These are phyloP conservation scores for Anabacerthia variegaticeps DNA, from an alignment of 2,797 vertebrate genomes.

Conservation along the genomic window DNA sequence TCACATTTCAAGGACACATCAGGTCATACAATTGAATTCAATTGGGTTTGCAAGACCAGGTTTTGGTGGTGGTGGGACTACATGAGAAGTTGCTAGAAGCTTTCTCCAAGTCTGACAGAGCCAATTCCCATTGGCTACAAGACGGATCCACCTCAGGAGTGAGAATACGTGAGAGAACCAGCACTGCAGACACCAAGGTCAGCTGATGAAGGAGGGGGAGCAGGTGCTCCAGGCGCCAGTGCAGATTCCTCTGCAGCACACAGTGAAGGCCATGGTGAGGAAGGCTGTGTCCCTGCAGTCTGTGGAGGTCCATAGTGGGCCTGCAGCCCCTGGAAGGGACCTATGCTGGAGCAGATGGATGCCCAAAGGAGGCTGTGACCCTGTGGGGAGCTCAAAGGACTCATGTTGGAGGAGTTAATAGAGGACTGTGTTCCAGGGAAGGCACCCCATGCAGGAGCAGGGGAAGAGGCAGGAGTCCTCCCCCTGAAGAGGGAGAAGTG, in stretches of 20 bases:
- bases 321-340: background rate
- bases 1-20: background rate
- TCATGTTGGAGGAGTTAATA: background rate
- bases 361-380: background rate
- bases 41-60: background rate
- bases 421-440: background rate
- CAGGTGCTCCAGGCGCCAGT: rapidly evolving
- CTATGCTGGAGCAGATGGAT: background rate
- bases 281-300: background rate
- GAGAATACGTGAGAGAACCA: background rate
- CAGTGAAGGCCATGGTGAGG: background rate
- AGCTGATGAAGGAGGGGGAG: background rate
- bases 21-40: background rate
- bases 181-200: background rate
- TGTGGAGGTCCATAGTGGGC: background rate
- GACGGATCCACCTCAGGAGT: background rate
- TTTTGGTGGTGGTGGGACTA: background rate
- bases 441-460: background rate
- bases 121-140: background rate
- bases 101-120: background rate
- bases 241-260: background rate
- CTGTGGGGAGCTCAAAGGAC: background rate
- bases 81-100: background rate
- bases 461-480: background rate
- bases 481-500: rapidly evolving